Conservation (phyloP, 2,888 invertebrate genomes). For the Cataglyphis albicans region DNA sequence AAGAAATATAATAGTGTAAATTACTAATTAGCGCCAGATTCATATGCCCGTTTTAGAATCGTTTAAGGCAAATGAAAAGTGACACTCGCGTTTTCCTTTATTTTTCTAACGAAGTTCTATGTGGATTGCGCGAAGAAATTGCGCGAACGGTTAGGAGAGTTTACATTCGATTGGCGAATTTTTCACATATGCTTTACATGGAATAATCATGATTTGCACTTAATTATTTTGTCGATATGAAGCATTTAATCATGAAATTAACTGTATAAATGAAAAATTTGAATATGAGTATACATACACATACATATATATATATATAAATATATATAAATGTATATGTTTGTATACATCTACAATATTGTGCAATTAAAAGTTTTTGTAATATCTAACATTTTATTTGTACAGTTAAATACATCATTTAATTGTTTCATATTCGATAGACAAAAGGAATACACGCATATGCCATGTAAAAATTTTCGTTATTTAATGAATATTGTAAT, state of each 20-base stretch:
- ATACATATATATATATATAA: no score
- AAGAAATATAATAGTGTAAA: conserved; percentile 77
- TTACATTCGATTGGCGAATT: conserved; percentile 18
- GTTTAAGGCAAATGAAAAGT: conserved; percentile 51
- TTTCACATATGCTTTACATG: not conserved
- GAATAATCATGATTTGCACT: not conserved
- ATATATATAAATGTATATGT: no score
- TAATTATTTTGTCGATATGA: not conserved
- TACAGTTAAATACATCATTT: not conserved
- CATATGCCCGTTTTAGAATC: conserved; percentile 62
- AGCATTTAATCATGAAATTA: not conserved
- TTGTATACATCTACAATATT: not conserved
- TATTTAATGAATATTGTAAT: not conserved
- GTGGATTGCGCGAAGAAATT: conserved; percentile 8
- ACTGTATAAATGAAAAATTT: not conserved
- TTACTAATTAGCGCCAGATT: conserved; percentile 75
- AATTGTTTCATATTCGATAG: not conserved
- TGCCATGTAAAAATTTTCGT: not conserved
- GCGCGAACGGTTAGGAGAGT: not conserved
- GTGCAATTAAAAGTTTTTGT: not conserved
- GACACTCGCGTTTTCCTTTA: conserved; percentile 39
- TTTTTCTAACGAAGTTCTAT: conserved; percentile 34
- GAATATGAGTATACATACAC: no score
- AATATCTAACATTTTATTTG: not conserved
- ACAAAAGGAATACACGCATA: not conserved